Base-by-base conservation (phyloP, 1,140 invertebrate genomes). In the Neuroterus valhalla region DNA sequence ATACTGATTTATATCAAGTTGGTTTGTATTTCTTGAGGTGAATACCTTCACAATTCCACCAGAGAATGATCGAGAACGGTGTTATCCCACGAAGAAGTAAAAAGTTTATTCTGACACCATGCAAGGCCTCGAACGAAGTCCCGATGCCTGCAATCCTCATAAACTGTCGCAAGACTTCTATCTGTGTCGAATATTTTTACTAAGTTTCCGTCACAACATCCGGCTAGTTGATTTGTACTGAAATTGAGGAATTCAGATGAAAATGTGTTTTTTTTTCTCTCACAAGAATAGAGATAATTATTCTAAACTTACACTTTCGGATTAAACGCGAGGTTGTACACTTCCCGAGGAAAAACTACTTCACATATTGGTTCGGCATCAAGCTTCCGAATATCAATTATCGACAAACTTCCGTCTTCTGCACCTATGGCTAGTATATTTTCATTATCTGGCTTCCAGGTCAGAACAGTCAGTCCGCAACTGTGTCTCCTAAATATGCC, bases 41-140 rank as follows among this genome's bases (percentile, higher is more conserved):
- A 67, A 67, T 46, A 75, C 17, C n/a, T 44, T 31, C 38, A 71
- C 55, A 71, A 31, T 45, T 73, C 12, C 12, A 71, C 62, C 31
- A 81, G 31, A 19, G 72, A 71, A 69, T 87, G 86, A 75, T 79
- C 85, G 42, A 84, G 71, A 19, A 89, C 71, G 43, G 78, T 82
- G 70, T 84, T 82, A 42, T 90, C 89, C 89, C 88, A 90, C 11
- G 85, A 84, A 78, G 87, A 89, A 11, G 86, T 86, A n/a, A 88
- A 81, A 55, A 90, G 74, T 66, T 86, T 73, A 21, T 83, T 76
- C 55, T 88, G 77, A 44, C 78, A 72, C 89, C 89, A 90, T 4
- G 87, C 82, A 3, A 90, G 70, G 42, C 85, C 86, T 46, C 88
- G 84, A 44, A 89, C 88, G 66, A 86, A 85, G 69, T 90, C 88